Percentiles rank a stretch among this genome's conserved stretches.
Conservation (phyloP, 1,140 invertebrate genomes). For the Meteorus sp. region DNA sequence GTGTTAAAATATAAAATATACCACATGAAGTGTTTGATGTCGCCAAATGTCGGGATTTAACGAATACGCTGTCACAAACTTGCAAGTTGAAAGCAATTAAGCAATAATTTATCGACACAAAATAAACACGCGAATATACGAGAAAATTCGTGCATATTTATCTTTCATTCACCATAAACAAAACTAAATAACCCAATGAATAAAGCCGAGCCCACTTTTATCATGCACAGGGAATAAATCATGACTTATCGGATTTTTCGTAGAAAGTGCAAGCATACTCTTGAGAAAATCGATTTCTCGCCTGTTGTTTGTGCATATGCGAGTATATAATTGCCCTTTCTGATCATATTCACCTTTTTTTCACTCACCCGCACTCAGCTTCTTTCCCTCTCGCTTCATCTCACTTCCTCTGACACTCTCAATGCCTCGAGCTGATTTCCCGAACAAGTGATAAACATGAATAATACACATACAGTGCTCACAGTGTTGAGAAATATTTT, state of each 20-base stretch:
- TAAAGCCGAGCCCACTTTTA: slow-evolving; percentile 4
- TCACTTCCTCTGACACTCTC: slow-evolving; percentile 7
- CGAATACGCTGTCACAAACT: neutral
- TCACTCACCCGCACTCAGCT: slow-evolving; percentile 19
- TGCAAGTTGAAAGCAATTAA: neutral
- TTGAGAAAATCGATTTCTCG: slow-evolving; percentile 20
- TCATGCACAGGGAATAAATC: slow-evolving; percentile 8
- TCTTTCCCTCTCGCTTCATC: slow-evolving; percentile 17
- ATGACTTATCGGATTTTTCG: slow-evolving; percentile 16
- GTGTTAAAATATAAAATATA: too few species aligned
- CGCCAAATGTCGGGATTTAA: too few species aligned
- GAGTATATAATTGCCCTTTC: slow-evolving; percentile 20
- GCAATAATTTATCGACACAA: neutral
- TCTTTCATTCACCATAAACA: neutral
- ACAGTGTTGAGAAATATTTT: neutral
- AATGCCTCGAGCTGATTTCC: slow-evolving; percentile 7
- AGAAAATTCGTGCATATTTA: slow-evolving; percentile 6
- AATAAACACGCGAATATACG: neutral
- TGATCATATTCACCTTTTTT: slow-evolving; percentile 8
- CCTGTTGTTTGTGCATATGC: too few species aligned
- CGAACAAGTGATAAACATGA: neutral
- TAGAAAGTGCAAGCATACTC: slow-evolving; percentile 10
- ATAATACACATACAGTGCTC: neutral
- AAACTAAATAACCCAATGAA: slow-evolving; percentile 16
- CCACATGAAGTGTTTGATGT: too few species aligned